phyloP scores from a whole-genome alignment of 2,113 vertebrate genomes.

The Nothocercus julius region DNA sequence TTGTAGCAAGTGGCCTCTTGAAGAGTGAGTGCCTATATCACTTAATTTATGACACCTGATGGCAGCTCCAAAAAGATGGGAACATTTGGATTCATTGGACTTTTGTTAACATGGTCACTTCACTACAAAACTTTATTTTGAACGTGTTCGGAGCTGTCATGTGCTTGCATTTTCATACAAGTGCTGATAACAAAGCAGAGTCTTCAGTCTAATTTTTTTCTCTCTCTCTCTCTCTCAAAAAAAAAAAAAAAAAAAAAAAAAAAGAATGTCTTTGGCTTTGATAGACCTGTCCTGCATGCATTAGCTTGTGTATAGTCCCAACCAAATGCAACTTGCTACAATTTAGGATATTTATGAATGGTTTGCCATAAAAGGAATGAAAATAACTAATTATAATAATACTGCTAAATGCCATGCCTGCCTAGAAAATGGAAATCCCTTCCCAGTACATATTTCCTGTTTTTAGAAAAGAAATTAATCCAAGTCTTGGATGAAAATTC shows the following conservation, averaged over 20 bases:
- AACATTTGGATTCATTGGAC: neutral
- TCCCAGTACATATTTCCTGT: conserved; percentile 44
- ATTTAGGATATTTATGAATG: conserved; percentile 58
- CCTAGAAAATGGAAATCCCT: conserved; percentile 62
- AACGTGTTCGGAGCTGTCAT: neutral
- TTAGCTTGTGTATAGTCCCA: neutral
- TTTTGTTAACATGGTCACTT: neutral
- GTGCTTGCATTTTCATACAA: neutral
- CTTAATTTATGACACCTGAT: neutral
- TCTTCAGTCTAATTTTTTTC: neutral
- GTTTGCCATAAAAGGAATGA: conserved; percentile 49
- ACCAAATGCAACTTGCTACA: neutral
- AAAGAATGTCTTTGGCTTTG: neutral
- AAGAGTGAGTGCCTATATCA: neutral
- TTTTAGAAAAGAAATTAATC: conserved; percentile 49
- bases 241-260: neutral
- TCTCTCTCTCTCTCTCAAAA: no score
- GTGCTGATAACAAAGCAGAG: neutral
- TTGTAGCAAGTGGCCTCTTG: neutral
- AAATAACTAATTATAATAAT: conserved; percentile 58
- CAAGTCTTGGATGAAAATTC: conserved; percentile 36
- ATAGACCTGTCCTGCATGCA: neutral
- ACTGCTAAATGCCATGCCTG: conserved; percentile 36
- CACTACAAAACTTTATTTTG: neutral
- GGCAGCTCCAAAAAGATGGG: neutral